Evolutionary conservation across 30 jellyfish, hydroid and myxozoan genomes (phyloP).

Genomic region (Nemopilema nomurai): DNA sequence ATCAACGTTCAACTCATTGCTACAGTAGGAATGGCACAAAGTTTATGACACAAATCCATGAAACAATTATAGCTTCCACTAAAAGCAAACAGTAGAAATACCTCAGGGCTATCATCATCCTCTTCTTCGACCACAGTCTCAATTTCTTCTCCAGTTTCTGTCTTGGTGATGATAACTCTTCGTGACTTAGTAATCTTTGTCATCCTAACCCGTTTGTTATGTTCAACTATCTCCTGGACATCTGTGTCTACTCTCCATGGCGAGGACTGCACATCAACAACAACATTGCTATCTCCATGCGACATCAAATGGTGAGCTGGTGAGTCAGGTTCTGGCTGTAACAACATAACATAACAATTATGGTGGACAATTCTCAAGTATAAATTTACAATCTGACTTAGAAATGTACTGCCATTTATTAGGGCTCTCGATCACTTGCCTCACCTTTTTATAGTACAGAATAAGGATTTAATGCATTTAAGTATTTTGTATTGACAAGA

Average conservation of each 20-base stretch:
- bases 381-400: neutral
- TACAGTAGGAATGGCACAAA: too few species aligned
- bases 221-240: constrained; percentile 49
- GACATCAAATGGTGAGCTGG: constrained; percentile 6
- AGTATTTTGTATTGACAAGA: too few species aligned
- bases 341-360: neutral
- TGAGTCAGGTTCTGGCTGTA: neutral
- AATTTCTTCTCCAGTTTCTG: constrained; percentile 61
- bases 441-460: neutral
- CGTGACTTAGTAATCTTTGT: constrained; percentile 50
- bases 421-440: neutral
- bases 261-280: constrained; percentile 53
- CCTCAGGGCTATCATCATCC: constrained; percentile 57
- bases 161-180: constrained; percentile 47
- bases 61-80: neutral
- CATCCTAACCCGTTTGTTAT: constrained; percentile 52
- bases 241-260: constrained; percentile 60
- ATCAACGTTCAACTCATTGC: too few species aligned
- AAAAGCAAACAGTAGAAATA: neutral
- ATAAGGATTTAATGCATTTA: too few species aligned
- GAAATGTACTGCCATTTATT: too few species aligned
- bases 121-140: constrained; percentile 68
- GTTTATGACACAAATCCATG: too few species aligned
- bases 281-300: constrained; percentile 9
- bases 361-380: neutral